Conservation (phyloP, 2,797 vertebrate genomes). For the Anisognathus igniventris region DNA sequence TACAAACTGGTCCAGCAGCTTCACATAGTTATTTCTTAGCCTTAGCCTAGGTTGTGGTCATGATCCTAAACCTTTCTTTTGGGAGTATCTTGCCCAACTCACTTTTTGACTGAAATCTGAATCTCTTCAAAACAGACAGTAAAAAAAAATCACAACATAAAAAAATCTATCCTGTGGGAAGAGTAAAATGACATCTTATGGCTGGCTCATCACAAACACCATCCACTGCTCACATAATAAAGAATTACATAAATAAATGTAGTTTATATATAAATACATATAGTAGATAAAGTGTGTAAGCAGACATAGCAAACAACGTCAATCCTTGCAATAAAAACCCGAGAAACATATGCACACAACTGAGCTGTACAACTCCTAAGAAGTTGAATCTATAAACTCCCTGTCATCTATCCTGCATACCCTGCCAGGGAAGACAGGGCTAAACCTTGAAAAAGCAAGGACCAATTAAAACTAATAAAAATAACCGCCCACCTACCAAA, state of each 20-base stretch:
- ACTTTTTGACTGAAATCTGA: background rate
- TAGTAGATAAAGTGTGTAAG: background rate
- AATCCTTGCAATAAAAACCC: background rate
- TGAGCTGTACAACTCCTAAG: background rate
- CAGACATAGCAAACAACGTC: no score
- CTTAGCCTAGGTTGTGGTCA: background rate
- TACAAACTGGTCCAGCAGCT: background rate
- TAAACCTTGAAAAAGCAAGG: background rate
- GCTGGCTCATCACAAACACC: background rate
- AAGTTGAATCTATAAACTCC: background rate
- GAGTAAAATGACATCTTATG: background rate
- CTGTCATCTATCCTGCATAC: background rate
- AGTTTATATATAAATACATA: background rate
- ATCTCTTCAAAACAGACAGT: background rate
- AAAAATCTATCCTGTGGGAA: background rate
- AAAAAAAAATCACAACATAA: background rate
- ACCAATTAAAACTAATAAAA: background rate
- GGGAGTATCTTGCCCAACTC: background rate
- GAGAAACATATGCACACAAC: accelerated
- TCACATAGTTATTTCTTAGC: background rate
- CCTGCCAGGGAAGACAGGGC: background rate
- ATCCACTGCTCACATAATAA: background rate
- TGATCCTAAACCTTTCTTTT: background rate
- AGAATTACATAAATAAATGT: background rate
- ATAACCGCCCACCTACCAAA: background rate